Base-by-base conservation (phyloP, 1,140 invertebrate species). In the Atta colombica region DNA sequence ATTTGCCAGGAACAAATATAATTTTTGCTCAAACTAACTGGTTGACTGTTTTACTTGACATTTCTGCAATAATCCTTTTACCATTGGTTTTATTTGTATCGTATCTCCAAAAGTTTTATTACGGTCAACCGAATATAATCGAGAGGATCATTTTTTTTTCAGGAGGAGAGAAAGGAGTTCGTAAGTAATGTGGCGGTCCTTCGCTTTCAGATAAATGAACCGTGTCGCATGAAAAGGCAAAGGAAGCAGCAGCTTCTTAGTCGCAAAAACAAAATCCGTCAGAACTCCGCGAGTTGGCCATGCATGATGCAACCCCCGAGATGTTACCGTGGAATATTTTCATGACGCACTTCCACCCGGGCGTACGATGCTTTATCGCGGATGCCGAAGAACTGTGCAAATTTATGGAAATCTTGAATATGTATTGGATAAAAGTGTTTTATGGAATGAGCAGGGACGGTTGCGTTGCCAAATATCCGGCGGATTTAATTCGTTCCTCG, bases 331-430 rank as follows among this genome's bases (percentile, higher is more conserved):
- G 18, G 60, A 39, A 75, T 58, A 74, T 87, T 88, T 65, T 65
- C 58, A 69, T 85, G 61, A 49, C 16, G 55, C 31, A 82, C 75
- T 84, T 61, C 51, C 86, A 39, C 25, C 28, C 31, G 2, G 14
- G 35, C 21, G 31, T 39, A 25, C 39, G 39, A 74, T 74, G 80
- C 58, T 84, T 84, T 74, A 84, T 82, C 80, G 39, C 68, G 55
- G 18, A 49, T 25, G 68, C 68, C 39, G 53, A 53, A 61, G 68
- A 61, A 74, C 68, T 10, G 80, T 69, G 55, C 69, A 58, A 75
- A 84, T 84, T 84, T 84, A 84, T 84, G 80, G 69, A 84, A 84
- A 84, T 84, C 80, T 84, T 84, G 80, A 39, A 84, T 84, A 75
- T 39, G 72, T 84, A 84, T 84, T 84, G 80, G 80, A 63, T 84